These are phyloP conservation scores for Tenualosa ilisha DNA, from an alignment of 2,797 vertebrate species.

Conservation along the genomic window DNA sequence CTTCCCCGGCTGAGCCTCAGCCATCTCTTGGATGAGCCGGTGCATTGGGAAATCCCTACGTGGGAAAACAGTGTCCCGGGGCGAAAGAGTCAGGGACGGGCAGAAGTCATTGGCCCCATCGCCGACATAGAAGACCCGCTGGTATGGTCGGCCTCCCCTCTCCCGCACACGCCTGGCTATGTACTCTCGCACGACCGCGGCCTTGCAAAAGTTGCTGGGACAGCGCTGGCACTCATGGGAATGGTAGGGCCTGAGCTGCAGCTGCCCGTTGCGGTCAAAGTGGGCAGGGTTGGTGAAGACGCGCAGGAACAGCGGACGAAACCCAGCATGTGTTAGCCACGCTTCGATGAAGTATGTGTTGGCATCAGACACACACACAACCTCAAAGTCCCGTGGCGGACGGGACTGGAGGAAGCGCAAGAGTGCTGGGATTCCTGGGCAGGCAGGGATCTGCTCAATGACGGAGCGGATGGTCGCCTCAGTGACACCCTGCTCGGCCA, in stretches of 20 bases:
- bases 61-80: conserved; percentile 84
- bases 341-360: conserved; percentile 91
- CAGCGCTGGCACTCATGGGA: conserved; percentile 86
- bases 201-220: conserved; percentile 95
- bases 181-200: conserved; percentile 84
- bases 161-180: conserved; percentile 81
- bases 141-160: conserved; percentile 78
- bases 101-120: conserved; percentile 98
- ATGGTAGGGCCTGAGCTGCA: conserved; percentile 89
- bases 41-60: conserved; percentile 92
- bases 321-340: conserved; percentile 77
- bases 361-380: conserved; percentile 90
- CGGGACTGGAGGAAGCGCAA: conserved; percentile 86
- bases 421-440: conserved; percentile 85
- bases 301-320: conserved; percentile 81
- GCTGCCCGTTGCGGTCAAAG: conserved; percentile 82
- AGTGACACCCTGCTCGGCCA: conserved; percentile 87
- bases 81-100: conserved; percentile 76
- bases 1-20: conserved; percentile 79
- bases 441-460: conserved; percentile 87
- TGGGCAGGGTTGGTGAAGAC: conserved; percentile 89
- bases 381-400: conserved; percentile 83
- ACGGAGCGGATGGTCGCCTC: conserved; percentile 77
- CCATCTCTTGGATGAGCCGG: conserved; percentile 82
- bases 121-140: conserved; percentile 88